Base-by-base conservation (phyloP, 2,113 vertebrate genomes). In the Macquaria ambigua region DNA sequence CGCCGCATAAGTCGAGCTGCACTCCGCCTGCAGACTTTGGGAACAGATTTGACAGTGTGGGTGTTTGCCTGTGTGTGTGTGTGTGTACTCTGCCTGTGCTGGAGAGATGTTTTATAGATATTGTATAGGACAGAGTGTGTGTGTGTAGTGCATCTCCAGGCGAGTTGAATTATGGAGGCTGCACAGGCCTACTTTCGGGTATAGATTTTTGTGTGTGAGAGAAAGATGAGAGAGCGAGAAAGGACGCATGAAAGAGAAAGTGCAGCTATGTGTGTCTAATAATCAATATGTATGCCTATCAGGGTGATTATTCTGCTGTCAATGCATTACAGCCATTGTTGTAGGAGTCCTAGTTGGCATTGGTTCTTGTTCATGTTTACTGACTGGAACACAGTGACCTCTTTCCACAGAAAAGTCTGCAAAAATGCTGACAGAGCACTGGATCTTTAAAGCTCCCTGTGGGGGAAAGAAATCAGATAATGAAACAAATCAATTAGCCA, bases 401-500 rank as follows among this genome's bases (percentile, higher is more conserved):
- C 74, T 48, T 81, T 83, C 39, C 59, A 77, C 20, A 46, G 50
- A 82, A 68, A 58, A 63, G 82, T 84, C 78, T 25, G 46, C 20
- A 56, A 72, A 84, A 86, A 58, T 84, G 81, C 83, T 84, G 82
- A 91, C 73, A 21, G 1, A 41, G 74, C 81, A 53, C 2, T 46
- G 43, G 23, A 46, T 64, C 53, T 46, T 58, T 76, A 66, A 79
- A 85, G 31, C 43, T 69, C 61, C 67, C 82, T 28, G 8, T 1
- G 10, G 61, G 43, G 15, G 0, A 7, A 15, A 14, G 16, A 1
- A 74, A 77, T 79, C 83, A 75, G 78, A 85, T 89, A 92, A 90
- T 85, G 81, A 89, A 72, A 75, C 6, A 74, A 87, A 85, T 14
- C 56, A 88, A 72, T 91, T 77, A 75, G 31, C 41, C 14, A 75